Conservation (phyloP, 2,888 invertebrate genomes). For the Drosophila peninsularis region DNA sequence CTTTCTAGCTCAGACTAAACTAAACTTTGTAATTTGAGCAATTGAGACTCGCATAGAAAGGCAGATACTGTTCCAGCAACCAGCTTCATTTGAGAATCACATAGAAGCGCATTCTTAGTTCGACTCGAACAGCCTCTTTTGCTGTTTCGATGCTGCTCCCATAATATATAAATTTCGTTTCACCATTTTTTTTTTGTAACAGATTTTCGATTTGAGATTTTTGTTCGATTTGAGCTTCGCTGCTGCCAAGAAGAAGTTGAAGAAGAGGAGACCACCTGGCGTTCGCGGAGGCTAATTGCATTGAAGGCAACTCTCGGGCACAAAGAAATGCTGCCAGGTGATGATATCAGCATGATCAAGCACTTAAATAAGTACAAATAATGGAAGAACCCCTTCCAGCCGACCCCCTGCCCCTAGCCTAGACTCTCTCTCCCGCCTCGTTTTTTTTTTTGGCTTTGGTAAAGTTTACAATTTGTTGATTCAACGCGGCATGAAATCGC, state of each 20-base stretch:
- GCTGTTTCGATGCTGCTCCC: conserved; percentile 56
- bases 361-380: conserved; percentile 80
- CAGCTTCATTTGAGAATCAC: conserved; percentile 5
- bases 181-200: conserved; percentile 49
- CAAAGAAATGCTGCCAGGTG: conserved; percentile 71
- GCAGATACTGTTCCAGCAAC: too few species aligned
- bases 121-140: conserved; percentile 22
- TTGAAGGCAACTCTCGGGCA: conserved; percentile 52
- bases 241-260: conserved; percentile 10
- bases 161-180: conserved; percentile 56
- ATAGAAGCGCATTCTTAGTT: conserved; percentile 34
- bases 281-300: conserved; percentile 72
- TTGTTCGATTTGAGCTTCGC: conserved; percentile 46
- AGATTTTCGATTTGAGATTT: conserved; percentile 65
- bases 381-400: conserved; percentile 36
- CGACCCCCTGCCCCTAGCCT: neutral
- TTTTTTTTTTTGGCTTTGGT: conserved; percentile 17
- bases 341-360: conserved; percentile 81
- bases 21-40: too few species aligned
- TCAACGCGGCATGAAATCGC: conserved; percentile 79
- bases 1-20: too few species aligned
- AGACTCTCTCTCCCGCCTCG: neutral
- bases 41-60: too few species aligned
- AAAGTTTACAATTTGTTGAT: conserved; percentile 78
- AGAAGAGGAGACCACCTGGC: conserved; percentile 68